A percentile compares a stretch with the other conserved stretches of the same genome.
These are phyloP conservation scores for Mesitornis unicolor DNA, from an alignment of 2,113 vertebrate genomes.

Conservation along the genomic window DNA sequence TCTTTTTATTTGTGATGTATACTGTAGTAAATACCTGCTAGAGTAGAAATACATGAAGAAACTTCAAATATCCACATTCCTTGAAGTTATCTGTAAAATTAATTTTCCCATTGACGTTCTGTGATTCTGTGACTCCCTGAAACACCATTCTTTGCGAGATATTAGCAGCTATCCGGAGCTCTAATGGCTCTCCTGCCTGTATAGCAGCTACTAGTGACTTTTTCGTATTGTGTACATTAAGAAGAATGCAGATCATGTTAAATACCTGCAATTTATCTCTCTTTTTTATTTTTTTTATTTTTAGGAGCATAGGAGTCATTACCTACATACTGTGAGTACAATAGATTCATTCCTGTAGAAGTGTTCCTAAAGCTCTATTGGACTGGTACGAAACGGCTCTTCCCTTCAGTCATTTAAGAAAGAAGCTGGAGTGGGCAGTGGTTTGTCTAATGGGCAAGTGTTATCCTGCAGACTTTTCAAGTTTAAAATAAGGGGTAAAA, in stretches of 20 bases:
- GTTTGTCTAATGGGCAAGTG: background rate
- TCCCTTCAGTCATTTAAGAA: background rate
- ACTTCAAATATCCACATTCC: background rate
- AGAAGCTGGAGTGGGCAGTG: background rate
- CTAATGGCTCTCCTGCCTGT: background rate
- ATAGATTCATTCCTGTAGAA: background rate
- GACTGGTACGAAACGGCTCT: background rate
- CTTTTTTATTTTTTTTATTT: too few species aligned
- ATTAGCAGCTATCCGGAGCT: background rate
- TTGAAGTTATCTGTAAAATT: background rate
- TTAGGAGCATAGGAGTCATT: conserved; percentile 97
- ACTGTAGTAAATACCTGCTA: background rate
- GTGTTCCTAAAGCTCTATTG: background rate
- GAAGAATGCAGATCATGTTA: background rate
- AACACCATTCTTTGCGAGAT: background rate
- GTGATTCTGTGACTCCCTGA: too few species aligned
- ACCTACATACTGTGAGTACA: conserved; percentile 97
- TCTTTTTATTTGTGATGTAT: background rate
- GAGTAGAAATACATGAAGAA: background rate
- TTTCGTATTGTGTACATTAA: background rate
- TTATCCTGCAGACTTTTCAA: background rate
- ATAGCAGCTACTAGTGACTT: background rate
- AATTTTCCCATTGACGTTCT: too few species aligned
- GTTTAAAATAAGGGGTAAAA: background rate
- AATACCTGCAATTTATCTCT: background rate